A percentile compares a stretch with the other conserved stretches of the same genome.
Conservation (phyloP, 2,888 invertebrate genomes). For the Uloborus plumipes region DNA sequence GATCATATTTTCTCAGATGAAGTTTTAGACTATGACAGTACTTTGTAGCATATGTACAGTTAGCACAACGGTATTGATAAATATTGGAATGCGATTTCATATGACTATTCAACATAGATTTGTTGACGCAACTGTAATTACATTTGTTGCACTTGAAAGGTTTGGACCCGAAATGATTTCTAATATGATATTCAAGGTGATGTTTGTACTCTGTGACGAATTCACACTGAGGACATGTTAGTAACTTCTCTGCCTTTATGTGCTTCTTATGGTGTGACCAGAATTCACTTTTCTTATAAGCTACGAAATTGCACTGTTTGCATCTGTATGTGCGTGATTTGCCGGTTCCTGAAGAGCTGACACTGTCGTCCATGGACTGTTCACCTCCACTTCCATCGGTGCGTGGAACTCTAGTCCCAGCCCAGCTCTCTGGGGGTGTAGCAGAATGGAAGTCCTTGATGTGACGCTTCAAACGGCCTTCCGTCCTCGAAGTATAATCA, state of each 20-base stretch:
- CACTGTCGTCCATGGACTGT: constrained; percentile 30
- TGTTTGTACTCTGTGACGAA: constrained; percentile 99
- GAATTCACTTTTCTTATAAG: constrained; percentile 89
- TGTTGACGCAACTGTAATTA: constrained; percentile 93
- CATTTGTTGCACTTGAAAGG: constrained; percentile 95
- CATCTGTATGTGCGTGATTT: constrained; percentile 80
- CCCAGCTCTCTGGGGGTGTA: constrained; percentile 70
- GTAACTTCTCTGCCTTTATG: constrained; percentile 91
- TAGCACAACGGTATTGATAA: constrained; percentile 92
- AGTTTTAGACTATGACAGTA: constrained; percentile 97
- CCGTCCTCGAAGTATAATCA: constrained; percentile 74
- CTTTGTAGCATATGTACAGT: constrained; percentile 96
- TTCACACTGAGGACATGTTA: constrained; percentile 91
- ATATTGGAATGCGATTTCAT: constrained; percentile 90
- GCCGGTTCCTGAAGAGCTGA: constrained; percentile 39
- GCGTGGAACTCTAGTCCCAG: constrained; percentile 69
- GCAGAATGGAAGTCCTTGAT: constrained; percentile 70
- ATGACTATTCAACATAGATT: constrained; percentile 98
- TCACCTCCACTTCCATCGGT: constrained; percentile 23
- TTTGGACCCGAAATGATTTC: constrained; percentile 94
- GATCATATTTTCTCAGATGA: constrained; percentile 91
- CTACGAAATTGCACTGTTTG: constrained; percentile 87
- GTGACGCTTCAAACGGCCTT: constrained; percentile 74
- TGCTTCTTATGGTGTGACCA: constrained; percentile 91
- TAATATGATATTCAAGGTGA: constrained; percentile 95